phyloP scores from a whole-genome alignment of 2,113 vertebrate species.

The Oryzias curvinotus region DNA sequence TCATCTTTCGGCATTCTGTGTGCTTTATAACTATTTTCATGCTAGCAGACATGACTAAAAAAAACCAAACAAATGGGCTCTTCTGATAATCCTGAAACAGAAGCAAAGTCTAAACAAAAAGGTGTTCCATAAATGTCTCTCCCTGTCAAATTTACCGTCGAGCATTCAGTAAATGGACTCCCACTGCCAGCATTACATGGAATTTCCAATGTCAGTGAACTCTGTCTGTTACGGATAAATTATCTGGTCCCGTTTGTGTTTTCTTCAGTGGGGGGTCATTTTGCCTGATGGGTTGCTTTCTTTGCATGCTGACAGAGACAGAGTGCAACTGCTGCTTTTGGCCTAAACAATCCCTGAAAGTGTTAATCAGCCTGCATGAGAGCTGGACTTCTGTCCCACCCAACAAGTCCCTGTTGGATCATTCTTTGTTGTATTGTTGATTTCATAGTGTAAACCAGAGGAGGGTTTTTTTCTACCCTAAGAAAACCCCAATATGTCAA shows the following conservation, averaged over 20 bases:
- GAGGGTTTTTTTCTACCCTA: too few relatives aligned
- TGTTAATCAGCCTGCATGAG: constrained; percentile 20
- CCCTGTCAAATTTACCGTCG: not conserved
- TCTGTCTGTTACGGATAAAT: constrained; percentile 28
- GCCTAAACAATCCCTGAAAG: constrained; percentile 12
- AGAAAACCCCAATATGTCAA: too few relatives aligned
- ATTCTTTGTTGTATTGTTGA: not conserved
- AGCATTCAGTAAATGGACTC: constrained; percentile 31
- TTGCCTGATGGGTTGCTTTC: constrained; percentile 31
- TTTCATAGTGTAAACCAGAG: too few relatives aligned
- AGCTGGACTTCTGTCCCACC: constrained; percentile 3
- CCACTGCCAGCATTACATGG: constrained; percentile 33
- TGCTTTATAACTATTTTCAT: not conserved
- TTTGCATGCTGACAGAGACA: constrained; percentile 24
- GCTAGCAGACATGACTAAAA: not conserved
- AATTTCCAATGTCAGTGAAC: constrained; percentile 27
- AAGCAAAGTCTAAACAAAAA: constrained; percentile 11
- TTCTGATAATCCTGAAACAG: not conserved
- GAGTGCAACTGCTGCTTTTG: constrained; percentile 9
- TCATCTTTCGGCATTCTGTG: not conserved
- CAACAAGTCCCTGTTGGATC: not conserved
- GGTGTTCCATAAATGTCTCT: not conserved
- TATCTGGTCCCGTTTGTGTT: constrained; percentile 33
- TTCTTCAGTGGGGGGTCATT: constrained; percentile 30
- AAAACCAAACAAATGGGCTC: not conserved